These are phyloP conservation scores for Rambutsinella grinnellia DNA, from an alignment of 2,888 invertebrate species.

Conservation along the genomic window DNA sequence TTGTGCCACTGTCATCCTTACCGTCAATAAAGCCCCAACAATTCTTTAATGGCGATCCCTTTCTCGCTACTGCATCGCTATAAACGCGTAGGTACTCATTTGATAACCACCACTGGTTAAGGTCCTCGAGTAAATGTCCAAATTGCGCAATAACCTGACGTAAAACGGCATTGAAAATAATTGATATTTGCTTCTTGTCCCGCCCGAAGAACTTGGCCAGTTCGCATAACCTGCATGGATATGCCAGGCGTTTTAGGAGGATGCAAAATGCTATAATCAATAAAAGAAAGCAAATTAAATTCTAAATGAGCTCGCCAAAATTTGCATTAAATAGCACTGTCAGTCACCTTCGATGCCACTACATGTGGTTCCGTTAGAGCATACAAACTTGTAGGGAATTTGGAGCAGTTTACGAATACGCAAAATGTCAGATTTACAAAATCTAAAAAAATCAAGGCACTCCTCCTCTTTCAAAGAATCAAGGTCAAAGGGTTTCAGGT, in stretches of 20 bases:
- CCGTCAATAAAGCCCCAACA: conserved; percentile 10
- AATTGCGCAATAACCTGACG: not conserved
- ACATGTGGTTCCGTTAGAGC: not conserved
- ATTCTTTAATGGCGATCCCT: not conserved
- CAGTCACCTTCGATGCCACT: not conserved
- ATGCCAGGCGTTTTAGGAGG: conserved; percentile 2
- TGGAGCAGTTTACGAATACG: not conserved
- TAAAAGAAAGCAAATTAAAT: not conserved
- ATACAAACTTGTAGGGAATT: not conserved
- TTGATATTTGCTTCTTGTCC: not conserved
- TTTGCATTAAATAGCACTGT: too few relatives aligned
- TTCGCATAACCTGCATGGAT: conserved; percentile 5
- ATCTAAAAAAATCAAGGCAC: too few relatives aligned
- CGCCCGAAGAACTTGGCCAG: not conserved
- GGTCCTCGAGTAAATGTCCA: not conserved
- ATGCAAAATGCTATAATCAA: conserved; percentile 18
- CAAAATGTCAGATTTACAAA: not conserved
- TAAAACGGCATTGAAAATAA: not conserved
- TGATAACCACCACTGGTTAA: not conserved
- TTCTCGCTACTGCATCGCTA: not conserved
- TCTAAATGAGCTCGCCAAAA: not conserved
- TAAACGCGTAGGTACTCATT: not conserved
- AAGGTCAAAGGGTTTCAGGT: too few relatives aligned
- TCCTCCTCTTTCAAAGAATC: too few relatives aligned
- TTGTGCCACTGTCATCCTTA: not conserved